Conservation (phyloP, 1,140 invertebrate species). For the Macrocentrus cingulum region DNA sequence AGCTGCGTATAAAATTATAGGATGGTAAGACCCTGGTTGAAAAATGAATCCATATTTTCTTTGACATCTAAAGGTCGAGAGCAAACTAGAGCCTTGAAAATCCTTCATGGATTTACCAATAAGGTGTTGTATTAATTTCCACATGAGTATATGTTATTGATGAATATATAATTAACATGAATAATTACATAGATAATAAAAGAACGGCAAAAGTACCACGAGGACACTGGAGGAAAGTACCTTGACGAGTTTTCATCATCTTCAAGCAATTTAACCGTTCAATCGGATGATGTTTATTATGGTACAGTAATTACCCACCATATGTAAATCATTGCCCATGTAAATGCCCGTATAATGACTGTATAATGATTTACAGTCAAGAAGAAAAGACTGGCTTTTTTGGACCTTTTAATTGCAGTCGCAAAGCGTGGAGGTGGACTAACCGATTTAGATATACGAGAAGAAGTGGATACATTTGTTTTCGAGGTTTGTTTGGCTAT, state of each 20-base stretch:
- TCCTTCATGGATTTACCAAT: conserved; percentile 28
- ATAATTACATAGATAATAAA: conserved; percentile 30
- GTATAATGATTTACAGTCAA: conserved; percentile 6
- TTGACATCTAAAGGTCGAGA: conserved; percentile 30
- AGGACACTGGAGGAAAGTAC: conserved; percentile 27
- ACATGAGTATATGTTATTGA: no score
- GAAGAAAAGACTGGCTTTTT: conserved; percentile 65
- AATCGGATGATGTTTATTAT: no score
- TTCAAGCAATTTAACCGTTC: neutral
- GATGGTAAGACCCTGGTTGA: conserved; percentile 26
- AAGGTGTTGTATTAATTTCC: no score
- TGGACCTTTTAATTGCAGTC: conserved; percentile 73
- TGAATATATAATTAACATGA: conserved; percentile 27
- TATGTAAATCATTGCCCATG: no score
- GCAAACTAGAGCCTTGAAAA: conserved; percentile 24
- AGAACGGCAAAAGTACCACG: conserved; percentile 33
- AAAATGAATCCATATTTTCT: conserved; percentile 23
- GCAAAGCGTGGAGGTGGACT: conserved; percentile 57
- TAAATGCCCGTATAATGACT: no score
- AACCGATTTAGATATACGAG: conserved; percentile 68
- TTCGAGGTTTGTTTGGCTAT: conserved; percentile 6
- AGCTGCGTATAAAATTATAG: conserved; percentile 10
- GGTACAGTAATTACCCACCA: no score
- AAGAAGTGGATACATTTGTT: conserved; percentile 78
- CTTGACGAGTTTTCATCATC: conserved; percentile 10